Conservation (phyloP, 2,113 vertebrate species). For the Atractosteus spatula region DNA sequence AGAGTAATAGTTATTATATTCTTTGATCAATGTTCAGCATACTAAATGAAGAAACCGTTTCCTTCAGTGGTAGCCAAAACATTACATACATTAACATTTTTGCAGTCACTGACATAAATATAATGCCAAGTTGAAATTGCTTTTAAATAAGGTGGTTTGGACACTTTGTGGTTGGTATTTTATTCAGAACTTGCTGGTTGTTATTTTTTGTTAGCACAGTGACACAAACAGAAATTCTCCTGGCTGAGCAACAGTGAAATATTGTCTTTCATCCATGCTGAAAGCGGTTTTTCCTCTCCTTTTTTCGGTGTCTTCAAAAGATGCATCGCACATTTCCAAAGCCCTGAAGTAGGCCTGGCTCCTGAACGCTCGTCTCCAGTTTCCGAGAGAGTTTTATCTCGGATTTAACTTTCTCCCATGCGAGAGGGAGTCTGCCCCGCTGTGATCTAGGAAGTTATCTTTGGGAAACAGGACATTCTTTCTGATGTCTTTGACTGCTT, state of each 20-base stretch:
- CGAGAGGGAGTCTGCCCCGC: neutral
- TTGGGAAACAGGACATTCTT: neutral
- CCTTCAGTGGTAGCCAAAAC: too few species aligned
- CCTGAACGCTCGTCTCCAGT: neutral
- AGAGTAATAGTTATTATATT: too few species aligned
- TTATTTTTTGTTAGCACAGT: neutral
- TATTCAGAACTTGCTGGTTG: neutral
- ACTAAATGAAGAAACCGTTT: too few species aligned
- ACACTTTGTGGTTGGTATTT: neutral
- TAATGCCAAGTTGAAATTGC: too few species aligned
- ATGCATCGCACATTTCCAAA: neutral
- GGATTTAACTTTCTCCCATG: too few species aligned
- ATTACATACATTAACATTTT: too few species aligned
- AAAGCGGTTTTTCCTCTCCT: too few species aligned
- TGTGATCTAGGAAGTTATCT: neutral
- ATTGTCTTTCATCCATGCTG: too few species aligned
- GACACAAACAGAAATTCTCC: neutral
- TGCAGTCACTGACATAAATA: too few species aligned
- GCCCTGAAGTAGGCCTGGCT: neutral
- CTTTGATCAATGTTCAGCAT: too few species aligned
- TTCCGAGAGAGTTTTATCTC: too few species aligned
- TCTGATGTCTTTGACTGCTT: constrained; percentile 2
- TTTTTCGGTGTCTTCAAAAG: neutral
- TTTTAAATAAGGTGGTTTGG: neutral
- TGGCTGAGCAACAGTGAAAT: neutral